phyloP scores from a whole-genome alignment of 2,797 vertebrate genomes.

The Sebastes nivosus region DNA sequence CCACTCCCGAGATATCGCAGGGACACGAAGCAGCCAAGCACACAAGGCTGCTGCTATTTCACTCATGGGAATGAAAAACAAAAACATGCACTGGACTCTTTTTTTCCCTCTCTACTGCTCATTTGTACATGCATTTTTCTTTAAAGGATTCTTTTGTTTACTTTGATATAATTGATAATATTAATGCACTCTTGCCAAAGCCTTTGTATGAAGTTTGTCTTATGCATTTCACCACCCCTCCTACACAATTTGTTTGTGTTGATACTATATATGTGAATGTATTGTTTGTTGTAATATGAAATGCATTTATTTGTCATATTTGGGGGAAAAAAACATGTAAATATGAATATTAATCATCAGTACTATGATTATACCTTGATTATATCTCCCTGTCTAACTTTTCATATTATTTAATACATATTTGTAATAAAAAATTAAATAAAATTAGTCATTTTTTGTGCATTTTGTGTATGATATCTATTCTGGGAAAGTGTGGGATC shows the following conservation, averaged over 20 bases:
- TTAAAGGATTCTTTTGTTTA: conserved; percentile 78
- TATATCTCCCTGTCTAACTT: conserved; percentile 73
- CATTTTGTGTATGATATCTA: background rate
- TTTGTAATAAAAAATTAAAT: conserved; percentile 77
- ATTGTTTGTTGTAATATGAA: conserved; percentile 72
- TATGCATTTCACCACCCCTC: conserved; percentile 64
- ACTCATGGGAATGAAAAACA: conserved; percentile 68
- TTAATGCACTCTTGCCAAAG: conserved; percentile 87
- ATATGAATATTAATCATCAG: conserved; percentile 79
- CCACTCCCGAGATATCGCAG: conserved; percentile 65
- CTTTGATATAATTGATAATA: conserved; percentile 70
- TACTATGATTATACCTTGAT: conserved; percentile 78
- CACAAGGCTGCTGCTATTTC: conserved; percentile 71
- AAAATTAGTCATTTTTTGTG: conserved; percentile 10
- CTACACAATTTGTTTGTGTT: conserved; percentile 64
- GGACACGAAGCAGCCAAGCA: conserved; percentile 68
- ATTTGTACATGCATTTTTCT: conserved; percentile 74
- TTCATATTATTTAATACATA: conserved; percentile 87
- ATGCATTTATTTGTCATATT: conserved; percentile 78
- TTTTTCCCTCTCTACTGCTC: conserved; percentile 65
- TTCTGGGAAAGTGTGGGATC: conserved; percentile 14
- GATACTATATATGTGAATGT: conserved; percentile 72
- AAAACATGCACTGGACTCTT: conserved; percentile 86
- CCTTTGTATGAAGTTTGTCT: conserved; percentile 82
- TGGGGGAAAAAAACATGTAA: conserved; percentile 64